Percentiles rank a stretch among this genome's conserved stretches.
Evolutionary conservation across 1,140 invertebrate genomes (phyloP).

Genomic region (Cryptotermes secundus): DNA sequence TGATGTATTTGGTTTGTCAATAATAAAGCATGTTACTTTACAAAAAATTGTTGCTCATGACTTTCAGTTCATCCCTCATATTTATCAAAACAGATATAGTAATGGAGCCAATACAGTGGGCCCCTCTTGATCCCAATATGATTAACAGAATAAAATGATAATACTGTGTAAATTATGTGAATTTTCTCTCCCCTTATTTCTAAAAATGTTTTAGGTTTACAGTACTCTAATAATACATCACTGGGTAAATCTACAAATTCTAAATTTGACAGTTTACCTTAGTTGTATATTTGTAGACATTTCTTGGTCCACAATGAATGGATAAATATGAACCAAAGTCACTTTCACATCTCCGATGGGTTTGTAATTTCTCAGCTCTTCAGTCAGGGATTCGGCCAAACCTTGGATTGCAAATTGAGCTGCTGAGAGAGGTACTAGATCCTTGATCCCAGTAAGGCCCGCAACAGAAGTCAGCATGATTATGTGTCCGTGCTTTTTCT

Average conservation of each 20-base stretch:
- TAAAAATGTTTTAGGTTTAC: no score
- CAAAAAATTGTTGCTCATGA: no score
- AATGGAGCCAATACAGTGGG: no score
- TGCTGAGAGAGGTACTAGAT: constrained; percentile 63
- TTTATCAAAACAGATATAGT: no score
- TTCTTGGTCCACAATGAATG: constrained; percentile 54
- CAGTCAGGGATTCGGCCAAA: constrained; percentile 59
- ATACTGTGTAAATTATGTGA: no score
- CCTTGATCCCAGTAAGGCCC: constrained; percentile 68
- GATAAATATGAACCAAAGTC: constrained; percentile 61
- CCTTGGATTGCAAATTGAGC: constrained; percentile 72
- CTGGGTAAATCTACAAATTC: background rate
- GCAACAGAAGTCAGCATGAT: constrained; percentile 81
- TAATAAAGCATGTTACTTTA: no score
- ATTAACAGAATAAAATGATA: no score
- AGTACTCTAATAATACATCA: background rate
- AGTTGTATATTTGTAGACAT: constrained; percentile 52
- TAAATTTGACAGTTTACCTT: constrained; percentile 48
- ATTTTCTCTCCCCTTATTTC: no score
- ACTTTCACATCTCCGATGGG: constrained; percentile 54
- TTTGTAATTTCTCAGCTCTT: constrained; percentile 57
- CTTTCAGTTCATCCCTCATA: no score
- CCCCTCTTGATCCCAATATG: no score
- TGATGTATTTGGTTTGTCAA: no score
- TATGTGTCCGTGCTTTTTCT: constrained; percentile 75